Percentiles rank a stretch among this genome's conserved stretches.
phyloP scores from a whole-genome alignment of 2,797 vertebrate genomes.

The Semotilus atromaculatus region DNA sequence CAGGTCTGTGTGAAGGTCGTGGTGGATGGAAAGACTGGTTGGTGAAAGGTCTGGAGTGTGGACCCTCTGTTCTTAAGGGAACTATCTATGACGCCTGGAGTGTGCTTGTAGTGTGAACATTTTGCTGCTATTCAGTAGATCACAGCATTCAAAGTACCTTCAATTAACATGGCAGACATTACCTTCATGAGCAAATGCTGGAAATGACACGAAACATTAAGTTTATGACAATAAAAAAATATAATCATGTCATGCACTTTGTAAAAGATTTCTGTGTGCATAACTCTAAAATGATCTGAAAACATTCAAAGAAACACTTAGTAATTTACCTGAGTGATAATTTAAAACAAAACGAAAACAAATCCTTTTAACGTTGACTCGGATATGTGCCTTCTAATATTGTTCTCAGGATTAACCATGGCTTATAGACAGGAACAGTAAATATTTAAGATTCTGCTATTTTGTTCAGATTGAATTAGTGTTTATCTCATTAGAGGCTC shows the following conservation, averaged over 20 bases:
- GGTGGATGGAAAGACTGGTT: slow-evolving; percentile 6
- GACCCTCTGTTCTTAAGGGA: slow-evolving; percentile 17
- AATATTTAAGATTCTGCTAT: slow-evolving; percentile 64
- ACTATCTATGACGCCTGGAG: slow-evolving; percentile 26
- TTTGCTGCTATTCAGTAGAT: slow-evolving; percentile 3
- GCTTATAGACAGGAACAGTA: slow-evolving; percentile 63
- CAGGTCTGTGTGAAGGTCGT: not conserved
- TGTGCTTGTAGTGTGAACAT: slow-evolving; percentile 18
- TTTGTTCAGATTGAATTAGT: slow-evolving; percentile 63
- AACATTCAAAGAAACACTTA: not conserved
- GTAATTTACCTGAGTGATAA: slow-evolving; percentile 49
- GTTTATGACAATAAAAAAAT: not conserved
- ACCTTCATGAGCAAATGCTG: not conserved
- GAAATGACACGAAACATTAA: not conserved
- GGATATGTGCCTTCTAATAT: slow-evolving; percentile 58
- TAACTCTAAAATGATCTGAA: not conserved
- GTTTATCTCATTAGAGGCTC: slow-evolving; percentile 65
- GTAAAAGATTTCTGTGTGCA: not conserved
- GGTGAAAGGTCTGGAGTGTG: not conserved
- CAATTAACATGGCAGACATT: slow-evolving; percentile 15
- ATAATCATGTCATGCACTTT: not conserved
- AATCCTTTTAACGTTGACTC: slow-evolving; percentile 58
- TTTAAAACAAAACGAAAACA: slow-evolving; percentile 52
- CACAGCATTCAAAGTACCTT: not conserved
- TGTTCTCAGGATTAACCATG: slow-evolving; percentile 61